Conservation (phyloP, 2,888 invertebrate genomes). For the Fabriciana adippe region DNA sequence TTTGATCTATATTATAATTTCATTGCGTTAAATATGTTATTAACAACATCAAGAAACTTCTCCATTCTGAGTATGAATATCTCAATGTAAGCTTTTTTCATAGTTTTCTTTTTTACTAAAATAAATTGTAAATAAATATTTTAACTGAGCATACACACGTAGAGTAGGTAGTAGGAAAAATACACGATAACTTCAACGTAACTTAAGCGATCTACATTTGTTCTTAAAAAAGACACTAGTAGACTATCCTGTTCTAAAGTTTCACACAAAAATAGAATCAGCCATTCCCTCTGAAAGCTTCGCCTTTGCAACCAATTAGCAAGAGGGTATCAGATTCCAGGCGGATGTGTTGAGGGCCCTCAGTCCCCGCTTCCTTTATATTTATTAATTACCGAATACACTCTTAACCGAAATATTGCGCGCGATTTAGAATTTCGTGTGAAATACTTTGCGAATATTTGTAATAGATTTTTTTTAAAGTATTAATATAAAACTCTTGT, state of each 20-base stretch:
- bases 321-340: conserved; percentile 39
- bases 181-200: not conserved
- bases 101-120: too few relatives aligned
- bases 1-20: too few relatives aligned
- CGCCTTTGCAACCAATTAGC: conserved; percentile 33
- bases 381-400: conserved; percentile 8
- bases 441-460: not conserved
- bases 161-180: too few relatives aligned
- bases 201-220: too few relatives aligned
- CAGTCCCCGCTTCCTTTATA: conserved; percentile 26
- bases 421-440: conserved; percentile 2
- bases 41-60: too few relatives aligned
- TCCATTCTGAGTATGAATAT: too few relatives aligned
- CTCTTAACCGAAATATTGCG: conserved; percentile 11
- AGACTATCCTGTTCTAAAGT: conserved; percentile 4
- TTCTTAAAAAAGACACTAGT: not conserved
- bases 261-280: conserved; percentile 12
- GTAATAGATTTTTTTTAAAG: not conserved
- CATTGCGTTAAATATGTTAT: too few relatives aligned
- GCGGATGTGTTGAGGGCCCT: conserved; percentile 34
- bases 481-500: not conserved
- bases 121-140: too few relatives aligned
- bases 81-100: too few relatives aligned
- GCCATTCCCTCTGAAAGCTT: not conserved
- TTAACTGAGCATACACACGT: too few relatives aligned